Evolutionary conservation across 2,797 vertebrate species (phyloP), one percentile per base, ranked within the genome.

Genomic region (Luscinia megarhynchos): DNA sequence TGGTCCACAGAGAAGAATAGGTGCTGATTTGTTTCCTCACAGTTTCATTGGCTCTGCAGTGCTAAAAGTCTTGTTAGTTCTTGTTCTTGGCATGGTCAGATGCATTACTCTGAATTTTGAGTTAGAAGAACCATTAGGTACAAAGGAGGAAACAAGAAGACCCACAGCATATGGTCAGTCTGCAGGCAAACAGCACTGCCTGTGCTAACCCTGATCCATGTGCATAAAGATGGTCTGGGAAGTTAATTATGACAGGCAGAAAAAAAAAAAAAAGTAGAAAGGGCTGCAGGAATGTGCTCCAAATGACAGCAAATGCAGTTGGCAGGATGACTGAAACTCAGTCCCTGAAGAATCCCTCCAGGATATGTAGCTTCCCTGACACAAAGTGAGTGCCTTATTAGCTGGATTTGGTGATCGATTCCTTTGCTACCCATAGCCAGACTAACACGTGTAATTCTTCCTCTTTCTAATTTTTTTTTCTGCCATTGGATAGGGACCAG

Each of bases 91-190:
- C 83, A 83, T 58, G 24, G 26, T 92, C 77, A 85, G 54, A 95
- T 74, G 40, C 41, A 36, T 74, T 90, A 34, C 73, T 79, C 59
- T 82, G 70, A 89, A 87, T 92, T 94, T 55, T 1, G 5, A 66
- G 32, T 50, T 50, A 86, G 74, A 79, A 91, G 80, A 87, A 18
- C 68, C 66, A 80, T 74, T 70, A 89, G 70, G 50, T 72, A 68
- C 43, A 40, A 43, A 55, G 80, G 70, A 88, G 79, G 85, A 94
- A 96, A 94, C 90, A 90, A 66, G 85, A 89, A 87, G 83, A 94
- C 88, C 75, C 53, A 84, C 61, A 77, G 68, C 94, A 96, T 95
- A 94, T 96, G 94, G 91, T 95, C 92, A 85, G 67, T 95, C 84
- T 95, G 86, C 84, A 90, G 81, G 64, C n/a, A 0, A 94, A 75